phyloP scores from a whole-genome alignment of 2,797 vertebrate genomes.

The Cephalopachus bancanus region DNA sequence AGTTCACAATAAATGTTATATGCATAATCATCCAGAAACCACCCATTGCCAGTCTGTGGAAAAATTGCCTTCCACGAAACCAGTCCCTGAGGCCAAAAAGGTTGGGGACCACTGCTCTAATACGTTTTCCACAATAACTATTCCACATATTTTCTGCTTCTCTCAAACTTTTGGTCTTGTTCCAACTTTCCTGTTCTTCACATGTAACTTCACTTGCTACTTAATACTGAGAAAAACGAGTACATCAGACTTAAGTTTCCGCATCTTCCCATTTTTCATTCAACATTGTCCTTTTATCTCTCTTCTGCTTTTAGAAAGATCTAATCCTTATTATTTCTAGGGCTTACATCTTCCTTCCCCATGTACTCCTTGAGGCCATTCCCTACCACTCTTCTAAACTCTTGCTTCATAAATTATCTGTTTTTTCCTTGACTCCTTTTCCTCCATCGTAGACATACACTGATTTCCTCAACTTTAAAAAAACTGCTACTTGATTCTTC shows the following conservation, averaged over 20 bases:
- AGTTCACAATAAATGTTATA: too few species aligned
- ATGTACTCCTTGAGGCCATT: not conserved
- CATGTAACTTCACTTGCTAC: not conserved
- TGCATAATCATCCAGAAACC: too few species aligned
- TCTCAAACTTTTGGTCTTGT: slow-evolving; percentile 14
- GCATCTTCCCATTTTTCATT: not conserved
- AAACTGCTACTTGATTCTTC: not conserved
- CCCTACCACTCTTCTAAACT: not conserved
- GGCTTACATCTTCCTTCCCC: not conserved
- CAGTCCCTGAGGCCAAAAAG: too few species aligned
- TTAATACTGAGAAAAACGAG: slow-evolving; percentile 14
- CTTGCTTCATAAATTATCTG: not conserved
- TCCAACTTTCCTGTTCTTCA: not conserved
- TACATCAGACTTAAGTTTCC: not conserved
- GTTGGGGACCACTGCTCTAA: too few species aligned
- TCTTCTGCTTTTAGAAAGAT: slow-evolving; percentile 29
- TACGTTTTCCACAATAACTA: not conserved
- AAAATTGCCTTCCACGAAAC: too few species aligned
- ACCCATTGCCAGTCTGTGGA: too few species aligned
- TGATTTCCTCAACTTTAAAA: slow-evolving; percentile 3
- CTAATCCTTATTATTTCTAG: not conserved
- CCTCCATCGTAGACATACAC: not conserved
- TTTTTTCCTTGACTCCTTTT: not conserved
- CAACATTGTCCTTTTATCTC: not conserved
- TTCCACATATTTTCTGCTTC: not conserved